phyloP scores from a whole-genome alignment of 2,797 vertebrate genomes.

The Apodemus agrarius region DNA sequence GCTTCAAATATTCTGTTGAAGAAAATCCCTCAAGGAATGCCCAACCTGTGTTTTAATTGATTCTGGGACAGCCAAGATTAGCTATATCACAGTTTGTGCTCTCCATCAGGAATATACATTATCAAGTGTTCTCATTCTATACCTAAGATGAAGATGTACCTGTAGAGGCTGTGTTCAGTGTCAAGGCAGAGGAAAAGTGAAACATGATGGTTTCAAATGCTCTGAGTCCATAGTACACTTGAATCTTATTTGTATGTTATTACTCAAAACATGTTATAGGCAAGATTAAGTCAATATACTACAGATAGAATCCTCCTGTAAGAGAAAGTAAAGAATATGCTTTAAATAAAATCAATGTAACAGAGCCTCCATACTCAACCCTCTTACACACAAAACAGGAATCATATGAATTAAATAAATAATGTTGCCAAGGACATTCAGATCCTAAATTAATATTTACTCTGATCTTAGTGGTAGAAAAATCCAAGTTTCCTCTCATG shows the following conservation, averaged over 20 bases:
- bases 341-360: background rate
- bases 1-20: background rate
- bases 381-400: background rate
- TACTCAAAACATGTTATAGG: background rate
- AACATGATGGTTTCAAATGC: background rate
- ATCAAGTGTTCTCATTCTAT: background rate
- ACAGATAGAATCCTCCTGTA: background rate
- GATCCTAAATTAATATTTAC: background rate
- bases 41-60: background rate
- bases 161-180: background rate
- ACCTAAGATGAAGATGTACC: background rate
- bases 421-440: background rate
- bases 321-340: background rate
- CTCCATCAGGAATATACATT: background rate
- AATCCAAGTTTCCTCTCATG: background rate
- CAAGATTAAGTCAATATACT: background rate
- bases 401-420: background rate
- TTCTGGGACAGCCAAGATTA: background rate
- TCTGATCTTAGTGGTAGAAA: background rate
- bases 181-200: background rate
- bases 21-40: background rate
- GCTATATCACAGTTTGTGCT: background rate
- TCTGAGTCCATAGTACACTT: background rate
- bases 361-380: background rate
- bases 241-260: slow-evolving; percentile 1